Base-by-base conservation (phyloP, 1,140 invertebrate genomes). In the Aethina tumida region DNA sequence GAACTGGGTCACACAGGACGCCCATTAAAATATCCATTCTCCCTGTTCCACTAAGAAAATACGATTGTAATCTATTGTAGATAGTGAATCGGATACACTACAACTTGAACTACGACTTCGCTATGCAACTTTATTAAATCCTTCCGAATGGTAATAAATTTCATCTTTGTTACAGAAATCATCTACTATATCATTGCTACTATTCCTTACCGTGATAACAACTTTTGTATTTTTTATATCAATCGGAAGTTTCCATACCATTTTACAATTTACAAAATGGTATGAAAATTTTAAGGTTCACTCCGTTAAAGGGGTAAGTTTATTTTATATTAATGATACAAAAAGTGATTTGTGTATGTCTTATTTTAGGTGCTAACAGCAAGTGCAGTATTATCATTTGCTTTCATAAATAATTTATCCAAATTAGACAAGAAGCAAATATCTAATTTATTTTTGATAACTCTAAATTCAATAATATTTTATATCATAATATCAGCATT, bases 351-450 rank as follows among this genome's bases (percentile, higher is more conserved):
- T 20, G 12, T 41, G 6, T n/a, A 8, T 33, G 17, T 38, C 40
- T 45, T 38, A 9, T 37, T 58, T 56, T 20, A 66, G 64, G 45
- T 66, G 21, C 45, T 66, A 16, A 53, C 51, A 25, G 60, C 59
- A 5, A 54, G 62, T 5, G 60, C 60, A 6, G 46, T 58, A 12
- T 63, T 59, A 45, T 56, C 52, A 7, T 63, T 54, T 39, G 59
- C 51, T n/a, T 65, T 64, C 39, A 48, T 55, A 14, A 58, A 59
- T 37, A 45, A 42, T 13, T 53, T 61, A 50, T 54, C 60, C 16
- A 53, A 47, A 39, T 48, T 49, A 26, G 30, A 50, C 8, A 50
- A 41, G 15, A 43, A 50, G 15, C 50, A 53, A 16, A 47, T 50
- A 16, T 14, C 54, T 14, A 55, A 56, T 40, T 47, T 55, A 5